phyloP scores from a whole-genome alignment of 2,888 invertebrate species.

The Eudemis profundana region DNA sequence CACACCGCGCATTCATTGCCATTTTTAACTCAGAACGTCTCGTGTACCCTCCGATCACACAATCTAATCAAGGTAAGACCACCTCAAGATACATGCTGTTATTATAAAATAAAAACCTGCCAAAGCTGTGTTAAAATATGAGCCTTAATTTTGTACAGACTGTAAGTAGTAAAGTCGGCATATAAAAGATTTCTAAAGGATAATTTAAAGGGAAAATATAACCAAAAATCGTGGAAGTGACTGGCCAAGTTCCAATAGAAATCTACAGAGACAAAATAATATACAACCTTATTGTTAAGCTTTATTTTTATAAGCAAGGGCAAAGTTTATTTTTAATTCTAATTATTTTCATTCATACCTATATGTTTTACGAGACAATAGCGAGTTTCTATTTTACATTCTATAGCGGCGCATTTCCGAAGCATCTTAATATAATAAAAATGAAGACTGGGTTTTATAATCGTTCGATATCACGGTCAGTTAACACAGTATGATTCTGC shows the following conservation, averaged over 20 bases:
- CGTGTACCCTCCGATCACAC: too few relatives aligned
- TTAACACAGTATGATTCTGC: not conserved
- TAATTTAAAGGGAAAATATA: conserved; percentile 5
- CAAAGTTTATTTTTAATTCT: conserved; percentile 51
- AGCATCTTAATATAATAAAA: conserved; percentile 1
- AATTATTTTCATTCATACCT: conserved; percentile 56
- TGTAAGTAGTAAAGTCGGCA: too few relatives aligned
- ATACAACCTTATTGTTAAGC: conserved; percentile 68
- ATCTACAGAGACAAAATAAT: conserved; percentile 60
- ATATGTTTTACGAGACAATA: conserved; percentile 53
- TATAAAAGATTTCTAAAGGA: not conserved
- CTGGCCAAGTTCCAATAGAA: conserved; percentile 10
- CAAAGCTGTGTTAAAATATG: too few relatives aligned
- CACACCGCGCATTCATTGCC: too few relatives aligned
- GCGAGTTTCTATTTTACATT: conserved; percentile 62
- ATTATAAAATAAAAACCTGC: too few relatives aligned
- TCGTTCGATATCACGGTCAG: not conserved
- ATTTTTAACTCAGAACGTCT: too few relatives aligned
- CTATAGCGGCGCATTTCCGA: conserved; percentile 20
- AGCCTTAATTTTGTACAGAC: too few relatives aligned
- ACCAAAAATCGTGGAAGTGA: conserved; percentile 5
- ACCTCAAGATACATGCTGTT: too few relatives aligned
- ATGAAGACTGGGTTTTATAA: not conserved
- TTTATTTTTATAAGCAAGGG: conserved; percentile 70
- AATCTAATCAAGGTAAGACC: too few relatives aligned